A percentile compares a stretch with the other conserved stretches of the same genome.
Conservation (phyloP, 2,888 invertebrate genomes). For the Hirtodrosophila trivittata region DNA sequence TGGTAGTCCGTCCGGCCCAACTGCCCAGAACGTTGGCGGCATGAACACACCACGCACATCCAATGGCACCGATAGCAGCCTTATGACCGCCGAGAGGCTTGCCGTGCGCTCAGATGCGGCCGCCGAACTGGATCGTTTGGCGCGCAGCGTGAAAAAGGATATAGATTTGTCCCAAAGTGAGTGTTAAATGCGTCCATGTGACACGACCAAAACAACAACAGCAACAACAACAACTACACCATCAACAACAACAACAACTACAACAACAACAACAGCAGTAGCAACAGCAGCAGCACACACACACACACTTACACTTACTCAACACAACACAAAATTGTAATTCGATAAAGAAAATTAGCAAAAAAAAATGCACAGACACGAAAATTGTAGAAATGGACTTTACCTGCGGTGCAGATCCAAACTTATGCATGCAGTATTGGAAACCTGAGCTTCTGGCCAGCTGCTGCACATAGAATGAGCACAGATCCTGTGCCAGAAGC, state of each 20-base stretch:
- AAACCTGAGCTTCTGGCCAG: conserved; percentile 10
- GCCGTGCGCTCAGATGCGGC: conserved; percentile 94
- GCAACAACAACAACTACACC: background rate
- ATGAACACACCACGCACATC: conserved; percentile 82
- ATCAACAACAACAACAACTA: background rate
- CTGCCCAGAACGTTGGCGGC: conserved; percentile 81
- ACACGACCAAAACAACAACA: background rate
- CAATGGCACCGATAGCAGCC: conserved; percentile 81
- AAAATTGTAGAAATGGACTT: conserved; percentile 3
- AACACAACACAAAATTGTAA: conserved; percentile 1
- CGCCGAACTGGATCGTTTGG: conserved; percentile 95
- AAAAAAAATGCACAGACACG: conserved; percentile 14
- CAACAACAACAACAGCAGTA: conserved; percentile 8
- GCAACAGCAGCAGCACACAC: conserved; percentile 16
- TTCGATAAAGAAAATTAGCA: conserved; percentile 1
- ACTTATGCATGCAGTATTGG: background rate
- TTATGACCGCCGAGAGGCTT: conserved; percentile 87
- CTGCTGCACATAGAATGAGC: conserved; percentile 42
- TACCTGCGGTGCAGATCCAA: too few relatives aligned
- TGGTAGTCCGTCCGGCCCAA: conserved; percentile 40
- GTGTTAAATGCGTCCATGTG: conserved; percentile 71
- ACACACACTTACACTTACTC: conserved; percentile 12
- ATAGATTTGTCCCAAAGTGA: conserved; percentile 84
- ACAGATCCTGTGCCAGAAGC: conserved; percentile 8
- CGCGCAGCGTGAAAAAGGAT: conserved; percentile 86